Evolutionary conservation across 2,113 vertebrate genomes (phyloP), one percentile per base, ranked within the genome.

Genomic region (Struthidea cinerea): DNA sequence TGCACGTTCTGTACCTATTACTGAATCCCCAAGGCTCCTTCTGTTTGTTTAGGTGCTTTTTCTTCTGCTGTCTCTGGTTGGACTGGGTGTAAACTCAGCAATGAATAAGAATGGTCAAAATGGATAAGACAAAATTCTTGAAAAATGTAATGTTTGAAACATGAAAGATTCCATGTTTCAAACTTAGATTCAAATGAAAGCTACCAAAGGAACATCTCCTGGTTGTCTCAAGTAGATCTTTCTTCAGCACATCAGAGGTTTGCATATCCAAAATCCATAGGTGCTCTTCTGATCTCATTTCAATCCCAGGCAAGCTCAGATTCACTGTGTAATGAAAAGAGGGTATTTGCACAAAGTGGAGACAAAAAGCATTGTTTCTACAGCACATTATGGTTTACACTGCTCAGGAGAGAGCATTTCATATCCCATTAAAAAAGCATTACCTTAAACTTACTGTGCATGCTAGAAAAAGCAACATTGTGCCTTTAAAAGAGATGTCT

Each of bases 41-140:
- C 93, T 96, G 94, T 97, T 98, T 97, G 92, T 87, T 95, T 97
- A 97, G 96, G 92, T 5, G 2, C 68, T 97, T 97, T 97, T 97
- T 97, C 94, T 97, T 96, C 71, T 94, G 77, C 73, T 75, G 88
- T 79, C 63, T 97, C 89, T 94, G 56, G 75, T 89, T 96, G 88
- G 88, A 74, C 76, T 74, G 65, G 24, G 56, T 95, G 82, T 95
- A 93, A 95, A 95, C 92, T 97, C 74, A 53, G 88, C 95, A 93
- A 84, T 95, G 84, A 96, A 73, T 64, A 90, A 94, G 84, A 96
- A 75, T 27, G 22, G 68, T 82, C 81, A 90, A 95, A 91, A 97
- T 64, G 60, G 80, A 59, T 87, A 94, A 79, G 76, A 87, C 70
- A 93, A 87, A 95, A 92, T 35, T 79, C 19, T 64, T 53, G 46